Evolutionary conservation across 2,888 invertebrate genomes (phyloP).

Genomic region (Ophion slaviceki): DNA sequence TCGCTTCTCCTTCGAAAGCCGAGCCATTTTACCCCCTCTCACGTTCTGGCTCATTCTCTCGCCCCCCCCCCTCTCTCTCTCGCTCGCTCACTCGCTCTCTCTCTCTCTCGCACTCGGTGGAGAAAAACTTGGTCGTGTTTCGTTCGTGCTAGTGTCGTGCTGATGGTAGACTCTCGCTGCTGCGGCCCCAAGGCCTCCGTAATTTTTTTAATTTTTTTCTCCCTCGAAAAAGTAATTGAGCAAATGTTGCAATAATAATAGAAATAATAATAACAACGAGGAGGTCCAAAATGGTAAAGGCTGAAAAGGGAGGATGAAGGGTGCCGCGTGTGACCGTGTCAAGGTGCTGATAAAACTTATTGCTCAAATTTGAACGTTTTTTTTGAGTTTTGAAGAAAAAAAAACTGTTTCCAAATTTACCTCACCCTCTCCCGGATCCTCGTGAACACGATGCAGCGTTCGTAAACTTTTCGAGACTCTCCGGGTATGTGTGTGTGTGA

Average conservation of each 20-base stretch:
- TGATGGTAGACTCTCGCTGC: slow-evolving; percentile 57
- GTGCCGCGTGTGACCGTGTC: slow-evolving; percentile 8
- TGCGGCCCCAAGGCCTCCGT: slow-evolving; percentile 32
- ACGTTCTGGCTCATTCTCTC: neutral
- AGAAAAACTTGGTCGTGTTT: slow-evolving; percentile 57
- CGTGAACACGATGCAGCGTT: slow-evolving; percentile 18
- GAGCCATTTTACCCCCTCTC: slow-evolving; percentile 35
- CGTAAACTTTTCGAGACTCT: slow-evolving; percentile 24
- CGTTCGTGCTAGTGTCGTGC: slow-evolving; percentile 54
- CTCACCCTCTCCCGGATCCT: too few species aligned
- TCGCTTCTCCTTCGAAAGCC: slow-evolving; percentile 36
- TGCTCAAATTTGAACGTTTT: neutral
- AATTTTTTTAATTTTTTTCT: slow-evolving; percentile 11
- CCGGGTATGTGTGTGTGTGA: slow-evolving; percentile 36
- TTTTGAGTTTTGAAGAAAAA: neutral
- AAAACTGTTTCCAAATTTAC: neutral
- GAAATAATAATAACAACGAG: neutral
- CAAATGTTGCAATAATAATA: slow-evolving; percentile 9
- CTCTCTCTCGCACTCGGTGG: slow-evolving; percentile 39
- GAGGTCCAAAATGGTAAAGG: too few species aligned
- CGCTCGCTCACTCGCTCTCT: too few species aligned
- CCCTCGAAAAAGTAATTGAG: neutral
- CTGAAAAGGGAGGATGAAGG: too few species aligned
- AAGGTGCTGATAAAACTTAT: neutral
- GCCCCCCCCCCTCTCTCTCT: neutral